Evolutionary conservation across 2,888 invertebrate genomes (phyloP).

Genomic region (Athalia circularis): DNA sequence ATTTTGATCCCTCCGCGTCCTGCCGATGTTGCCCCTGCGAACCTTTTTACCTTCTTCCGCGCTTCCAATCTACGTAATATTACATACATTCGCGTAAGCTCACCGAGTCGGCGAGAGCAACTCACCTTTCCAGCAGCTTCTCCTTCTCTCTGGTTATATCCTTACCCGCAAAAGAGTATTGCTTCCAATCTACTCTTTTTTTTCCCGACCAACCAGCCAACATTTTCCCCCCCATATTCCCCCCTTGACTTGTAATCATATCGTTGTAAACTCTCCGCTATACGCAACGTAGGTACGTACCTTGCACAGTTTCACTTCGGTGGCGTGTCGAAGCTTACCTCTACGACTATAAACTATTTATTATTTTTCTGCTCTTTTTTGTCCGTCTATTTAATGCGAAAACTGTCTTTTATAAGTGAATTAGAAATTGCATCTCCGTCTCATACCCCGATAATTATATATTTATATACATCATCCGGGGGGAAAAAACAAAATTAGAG

Average conservation of each 20-base stretch:
- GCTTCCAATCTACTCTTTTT: conserved; percentile 48
- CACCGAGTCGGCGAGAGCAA: background rate
- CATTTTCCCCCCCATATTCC: background rate
- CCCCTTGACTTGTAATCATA: conserved; percentile 45
- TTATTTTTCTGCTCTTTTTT: background rate
- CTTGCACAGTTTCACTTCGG: conserved; percentile 18
- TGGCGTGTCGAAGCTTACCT: background rate
- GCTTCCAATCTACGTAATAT: conserved; percentile 58
- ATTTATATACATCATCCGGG: too few relatives aligned
- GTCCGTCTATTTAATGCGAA: too few relatives aligned
- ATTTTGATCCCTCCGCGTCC: conserved; percentile 69
- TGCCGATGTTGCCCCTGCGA: too few relatives aligned
- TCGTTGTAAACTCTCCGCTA: conserved; percentile 38
- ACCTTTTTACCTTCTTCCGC: conserved; percentile 44
- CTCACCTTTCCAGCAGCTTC: conserved; percentile 46
- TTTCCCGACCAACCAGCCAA: conserved; percentile 36
- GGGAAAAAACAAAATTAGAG: background rate
- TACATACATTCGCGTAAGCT: conserved; percentile 49
- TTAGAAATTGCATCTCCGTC: too few relatives aligned
- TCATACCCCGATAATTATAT: too few relatives aligned
- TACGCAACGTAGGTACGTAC: conserved; percentile 9
- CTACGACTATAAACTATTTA: background rate
- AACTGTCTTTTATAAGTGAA: too few relatives aligned
- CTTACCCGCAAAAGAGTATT: conserved; percentile 57
- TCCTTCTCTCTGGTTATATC: conserved; percentile 19